phyloP scores from a whole-genome alignment of 2,888 invertebrate genomes.

The Pyrrhia umbra region DNA sequence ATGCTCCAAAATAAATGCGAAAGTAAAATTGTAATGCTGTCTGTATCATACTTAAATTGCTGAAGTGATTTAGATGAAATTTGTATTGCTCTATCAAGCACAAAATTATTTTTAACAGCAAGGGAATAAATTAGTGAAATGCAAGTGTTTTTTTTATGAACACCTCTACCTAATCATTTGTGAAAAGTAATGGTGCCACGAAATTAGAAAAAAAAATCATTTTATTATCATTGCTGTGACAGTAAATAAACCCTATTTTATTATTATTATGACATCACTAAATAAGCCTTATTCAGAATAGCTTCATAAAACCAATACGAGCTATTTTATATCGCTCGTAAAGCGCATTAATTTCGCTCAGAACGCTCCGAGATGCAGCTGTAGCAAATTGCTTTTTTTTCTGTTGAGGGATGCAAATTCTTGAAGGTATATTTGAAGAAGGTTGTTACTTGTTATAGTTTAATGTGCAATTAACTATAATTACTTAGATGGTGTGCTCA shows the following conservation, averaged over 20 bases:
- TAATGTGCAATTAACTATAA: too few relatives aligned
- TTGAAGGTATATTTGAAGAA: background rate
- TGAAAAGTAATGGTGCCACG: too few relatives aligned
- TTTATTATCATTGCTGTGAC: background rate
- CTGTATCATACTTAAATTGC: too few relatives aligned
- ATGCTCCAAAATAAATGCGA: background rate
- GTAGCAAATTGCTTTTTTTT: slow-evolving; percentile 5
- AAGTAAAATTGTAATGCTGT: too few relatives aligned
- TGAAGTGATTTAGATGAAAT: too few relatives aligned
- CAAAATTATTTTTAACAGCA: too few relatives aligned
- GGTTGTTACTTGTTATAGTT: background rate
- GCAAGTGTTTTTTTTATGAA: too few relatives aligned
- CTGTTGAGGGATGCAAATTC: slow-evolving; percentile 10
- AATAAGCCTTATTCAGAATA: slow-evolving; percentile 17
- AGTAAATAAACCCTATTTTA: background rate
- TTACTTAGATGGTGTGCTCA: too few relatives aligned
- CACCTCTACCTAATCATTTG: too few relatives aligned
- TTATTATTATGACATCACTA: background rate
- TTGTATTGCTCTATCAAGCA: too few relatives aligned
- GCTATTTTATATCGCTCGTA: slow-evolving; percentile 35
- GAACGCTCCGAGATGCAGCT: slow-evolving; percentile 32
- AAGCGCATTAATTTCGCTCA: slow-evolving; percentile 33
- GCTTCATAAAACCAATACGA: slow-evolving; percentile 25
- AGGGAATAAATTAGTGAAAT: too few relatives aligned
- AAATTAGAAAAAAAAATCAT: background rate